A percentile compares a stretch with the other conserved stretches of the same genome.
These are phyloP conservation scores for Pogonomyrmex californicus DNA, from an alignment of 1,140 invertebrate genomes.

Conservation along the genomic window DNA sequence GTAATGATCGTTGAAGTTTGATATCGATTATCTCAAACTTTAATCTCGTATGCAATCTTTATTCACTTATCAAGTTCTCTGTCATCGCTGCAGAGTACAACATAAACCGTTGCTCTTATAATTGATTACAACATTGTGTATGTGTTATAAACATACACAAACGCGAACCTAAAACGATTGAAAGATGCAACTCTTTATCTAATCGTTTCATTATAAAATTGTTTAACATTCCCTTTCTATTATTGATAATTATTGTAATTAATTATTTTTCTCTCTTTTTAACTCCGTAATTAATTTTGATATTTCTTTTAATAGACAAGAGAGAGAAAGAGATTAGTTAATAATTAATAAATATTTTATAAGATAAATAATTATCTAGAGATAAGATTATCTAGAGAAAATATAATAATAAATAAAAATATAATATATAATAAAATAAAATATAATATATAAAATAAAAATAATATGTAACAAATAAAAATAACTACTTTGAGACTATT, in stretches of 20 bases:
- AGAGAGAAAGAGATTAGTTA: too few species aligned
- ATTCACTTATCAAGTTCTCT: neutral
- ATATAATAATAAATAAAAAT: too few species aligned
- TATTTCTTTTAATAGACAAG: too few species aligned
- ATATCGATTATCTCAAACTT: neutral
- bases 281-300: neutral
- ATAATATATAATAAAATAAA: too few species aligned
- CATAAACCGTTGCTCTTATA: neutral
- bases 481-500: too few species aligned
- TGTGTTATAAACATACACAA: neutral
- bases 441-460: too few species aligned
- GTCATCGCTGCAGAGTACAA: neutral
- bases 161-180: neutral
- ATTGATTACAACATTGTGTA: neutral
- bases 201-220: neutral
- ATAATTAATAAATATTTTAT: too few species aligned
- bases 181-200: neutral
- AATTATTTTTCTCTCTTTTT: neutral
- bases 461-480: too few species aligned
- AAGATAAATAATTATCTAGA: too few species aligned
- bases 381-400: too few species aligned
- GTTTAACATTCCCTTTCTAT: neutral
- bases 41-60: neutral
- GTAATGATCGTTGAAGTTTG: neutral
- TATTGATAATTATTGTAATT: neutral